Evolutionary conservation across 2,797 vertebrate genomes (phyloP), one percentile per base, ranked within the genome.

Genomic region (Gymnoscopelus microlampas): DNA sequence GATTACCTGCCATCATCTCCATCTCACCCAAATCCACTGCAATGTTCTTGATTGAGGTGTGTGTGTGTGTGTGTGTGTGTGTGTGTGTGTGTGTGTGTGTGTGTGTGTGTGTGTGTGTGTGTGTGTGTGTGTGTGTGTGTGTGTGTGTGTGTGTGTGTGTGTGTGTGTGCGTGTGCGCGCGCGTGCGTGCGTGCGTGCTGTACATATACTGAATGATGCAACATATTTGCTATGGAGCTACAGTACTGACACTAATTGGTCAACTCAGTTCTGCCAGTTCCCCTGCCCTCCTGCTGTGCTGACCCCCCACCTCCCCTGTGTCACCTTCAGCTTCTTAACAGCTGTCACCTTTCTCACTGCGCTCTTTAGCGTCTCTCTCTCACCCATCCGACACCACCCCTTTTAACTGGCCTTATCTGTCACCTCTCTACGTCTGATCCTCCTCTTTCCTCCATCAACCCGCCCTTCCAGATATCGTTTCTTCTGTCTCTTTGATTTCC

Each of bases 401-500:
- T 78, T 87, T 87, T 81, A 78, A 78, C 80, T 82, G 47, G 51
- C 39, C 29, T 71, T 75, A 80, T 60, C 47, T 51, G 19, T 39
- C 50, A 10, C 79, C 70, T 61, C 64, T 64, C 77, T 79, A 44
- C 39, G 8, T 80, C 78, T 82, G 59, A 79, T 71, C 53, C 61
- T 35, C 67, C 72, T 82, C 66, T 70, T 79, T 71, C 79, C 67
- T 23, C 19, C 47, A 35, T 54, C 29, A 68, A 26, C n/a, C 47
- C 65, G 23, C 47, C 32, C 39, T 44, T 44, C 39, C 9, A 10
- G 39, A 60, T 80, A 66, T 81, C 64, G 70, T 85, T 87, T 86
- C 77, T 79, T 77, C 72, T 0, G 15, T 14, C 60, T 74, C 78
- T 89, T 91, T 68, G 77, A 85, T 89, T 85, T 81, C 54, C 63